Percentiles rank a stretch among this genome's conserved stretches.
Conservation (phyloP, 2,113 vertebrate species). For the Pangasianodon gigas region DNA sequence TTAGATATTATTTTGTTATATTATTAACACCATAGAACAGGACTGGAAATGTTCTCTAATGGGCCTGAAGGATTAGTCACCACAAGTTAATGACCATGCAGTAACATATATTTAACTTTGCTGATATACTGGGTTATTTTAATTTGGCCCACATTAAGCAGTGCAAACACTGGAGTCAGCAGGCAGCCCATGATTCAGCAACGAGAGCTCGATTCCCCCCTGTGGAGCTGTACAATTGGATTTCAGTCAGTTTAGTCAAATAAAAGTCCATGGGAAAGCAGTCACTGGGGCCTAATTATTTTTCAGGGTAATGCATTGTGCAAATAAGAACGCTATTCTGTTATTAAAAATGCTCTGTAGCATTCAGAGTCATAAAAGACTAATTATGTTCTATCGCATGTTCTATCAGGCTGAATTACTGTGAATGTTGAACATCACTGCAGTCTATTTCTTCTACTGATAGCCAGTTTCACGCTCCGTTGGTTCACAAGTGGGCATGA, state of each 20-base stretch:
- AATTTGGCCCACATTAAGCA: conserved; percentile 36
- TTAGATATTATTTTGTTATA: neutral
- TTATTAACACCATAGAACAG: neutral
- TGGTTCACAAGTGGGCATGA: neutral
- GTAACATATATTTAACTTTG: conserved; percentile 30
- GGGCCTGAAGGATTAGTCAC: neutral
- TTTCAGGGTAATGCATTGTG: neutral
- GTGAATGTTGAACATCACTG: neutral
- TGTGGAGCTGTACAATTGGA: neutral
- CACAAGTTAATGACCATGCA: neutral
- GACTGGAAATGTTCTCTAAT: neutral
- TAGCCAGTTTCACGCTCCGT: conserved; percentile 13
- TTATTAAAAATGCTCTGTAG: neutral
- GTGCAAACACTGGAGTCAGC: conserved; percentile 11
- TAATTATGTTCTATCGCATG: neutral
- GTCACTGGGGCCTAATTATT: neutral
- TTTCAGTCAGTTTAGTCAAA: conserved; percentile 14
- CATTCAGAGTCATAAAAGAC: neutral
- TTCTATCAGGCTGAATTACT: conserved; percentile 20
- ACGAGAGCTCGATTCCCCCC: neutral
- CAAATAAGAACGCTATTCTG: neutral
- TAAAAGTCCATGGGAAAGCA: conserved; percentile 12
- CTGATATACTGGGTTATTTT: conserved; percentile 24
- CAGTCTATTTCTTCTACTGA: neutral
- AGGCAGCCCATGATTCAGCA: conserved; percentile 10